Evolutionary conservation across 2,113 vertebrate genomes (phyloP).

Genomic region (Isurus oxyrinchus): DNA sequence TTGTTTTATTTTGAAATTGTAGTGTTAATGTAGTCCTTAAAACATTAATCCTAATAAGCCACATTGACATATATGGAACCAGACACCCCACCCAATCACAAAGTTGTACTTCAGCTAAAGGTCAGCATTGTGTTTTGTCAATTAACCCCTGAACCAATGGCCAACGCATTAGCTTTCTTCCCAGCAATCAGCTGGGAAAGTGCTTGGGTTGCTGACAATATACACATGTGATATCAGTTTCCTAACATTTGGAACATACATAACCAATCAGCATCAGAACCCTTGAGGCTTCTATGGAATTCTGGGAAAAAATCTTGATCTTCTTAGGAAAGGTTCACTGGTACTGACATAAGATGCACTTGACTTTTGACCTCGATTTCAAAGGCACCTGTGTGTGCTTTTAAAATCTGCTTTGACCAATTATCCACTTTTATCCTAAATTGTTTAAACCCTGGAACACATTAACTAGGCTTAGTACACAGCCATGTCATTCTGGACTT

Average conservation of each 20-base stretch:
- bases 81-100: neutral
- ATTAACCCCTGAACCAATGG: neutral
- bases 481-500: constrained; percentile 71
- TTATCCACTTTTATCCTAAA: constrained; percentile 89
- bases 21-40: neutral
- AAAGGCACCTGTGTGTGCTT: constrained; percentile 81
- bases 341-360: constrained; percentile 77
- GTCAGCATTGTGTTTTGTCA: neutral
- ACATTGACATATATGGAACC: neutral
- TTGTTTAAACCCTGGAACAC: constrained; percentile 69
- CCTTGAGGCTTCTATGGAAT: constrained; percentile 68
- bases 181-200: constrained; percentile 44
- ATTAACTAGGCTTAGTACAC: constrained; percentile 70
- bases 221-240: constrained; percentile 68
- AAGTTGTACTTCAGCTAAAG: neutral
- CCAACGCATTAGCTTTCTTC: constrained; percentile 30
- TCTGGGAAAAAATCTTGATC: constrained; percentile 66
- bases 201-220: constrained; percentile 52
- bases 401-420: constrained; percentile 80
- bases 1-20: neutral
- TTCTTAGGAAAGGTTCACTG: constrained; percentile 63
- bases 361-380: constrained; percentile 91
- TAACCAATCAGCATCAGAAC: constrained; percentile 71
- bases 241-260: constrained; percentile 69
- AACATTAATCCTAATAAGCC: neutral